Percentiles rank a stretch among this genome's conserved stretches.
Conservation (phyloP, 2,113 vertebrate genomes). For the Ranitomeya imitator region DNA sequence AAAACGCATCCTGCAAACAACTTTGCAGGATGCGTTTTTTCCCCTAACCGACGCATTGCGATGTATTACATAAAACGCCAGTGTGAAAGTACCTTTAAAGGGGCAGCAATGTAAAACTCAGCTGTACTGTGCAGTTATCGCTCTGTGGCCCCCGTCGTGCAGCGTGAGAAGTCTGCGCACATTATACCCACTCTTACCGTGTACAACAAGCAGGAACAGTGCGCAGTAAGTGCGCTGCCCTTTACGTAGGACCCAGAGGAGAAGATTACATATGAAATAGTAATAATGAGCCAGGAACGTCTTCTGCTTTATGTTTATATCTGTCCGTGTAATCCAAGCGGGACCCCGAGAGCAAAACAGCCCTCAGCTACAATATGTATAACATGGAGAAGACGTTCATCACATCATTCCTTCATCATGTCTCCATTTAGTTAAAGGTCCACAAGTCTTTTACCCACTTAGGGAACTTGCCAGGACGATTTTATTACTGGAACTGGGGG, state of each 20-base stretch:
- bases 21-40: no score
- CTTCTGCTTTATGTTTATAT: neutral
- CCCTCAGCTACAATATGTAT: neutral
- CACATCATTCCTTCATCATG: neutral
- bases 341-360: neutral
- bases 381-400: conserved; percentile 2
- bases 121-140: neutral
- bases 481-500: no score
- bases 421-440: neutral
- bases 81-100: no score
- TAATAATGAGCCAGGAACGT: conserved; percentile 3
- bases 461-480: no score
- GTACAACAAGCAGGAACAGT: neutral
- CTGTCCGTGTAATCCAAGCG: conserved; percentile 17
- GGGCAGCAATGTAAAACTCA: neutral
- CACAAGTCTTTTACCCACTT: no score
- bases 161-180: neutral
- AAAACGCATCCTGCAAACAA: no score
- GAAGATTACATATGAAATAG: neutral
- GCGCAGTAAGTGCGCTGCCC: neutral
- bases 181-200: neutral
- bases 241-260: neutral
- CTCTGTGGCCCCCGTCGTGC: neutral
- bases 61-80: no score
- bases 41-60: no score